Conservation (phyloP, 92 coral and sea anemone species). For the Micromussa lordhowensis region DNA sequence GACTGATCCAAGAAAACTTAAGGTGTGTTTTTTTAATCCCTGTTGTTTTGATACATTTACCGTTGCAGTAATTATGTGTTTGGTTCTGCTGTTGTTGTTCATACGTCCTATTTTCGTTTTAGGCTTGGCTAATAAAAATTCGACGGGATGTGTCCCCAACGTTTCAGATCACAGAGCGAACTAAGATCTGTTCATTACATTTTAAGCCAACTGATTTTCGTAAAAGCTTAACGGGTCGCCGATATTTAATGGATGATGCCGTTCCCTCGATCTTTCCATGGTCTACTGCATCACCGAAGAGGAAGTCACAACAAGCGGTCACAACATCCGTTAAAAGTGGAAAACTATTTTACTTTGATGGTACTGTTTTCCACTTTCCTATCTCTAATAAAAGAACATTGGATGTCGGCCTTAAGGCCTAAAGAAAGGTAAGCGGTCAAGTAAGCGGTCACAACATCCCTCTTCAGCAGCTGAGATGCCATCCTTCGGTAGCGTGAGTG, state of each 20-base stretch:
- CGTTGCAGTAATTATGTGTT: neutral
- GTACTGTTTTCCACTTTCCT: neutral
- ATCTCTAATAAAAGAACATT: neutral
- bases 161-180: slow-evolving; percentile 35
- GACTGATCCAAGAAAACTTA: neutral
- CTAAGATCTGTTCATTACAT: no score
- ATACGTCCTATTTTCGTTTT: neutral
- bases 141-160: slow-evolving; percentile 29
- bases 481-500: slow-evolving; percentile 20
- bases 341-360: neutral
- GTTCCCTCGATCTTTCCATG: slow-evolving; percentile 56
- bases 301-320: no score
- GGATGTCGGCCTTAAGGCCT: neutral
- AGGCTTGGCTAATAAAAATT: slow-evolving; percentile 51
- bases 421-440: neutral
- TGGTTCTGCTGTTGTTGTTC: neutral
- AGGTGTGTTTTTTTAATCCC: neutral
- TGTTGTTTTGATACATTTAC: neutral
- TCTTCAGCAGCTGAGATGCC: slow-evolving; percentile 6
- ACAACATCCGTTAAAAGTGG: no score
- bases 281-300: slow-evolving; percentile 36
- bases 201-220: no score
- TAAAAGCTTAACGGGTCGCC: no score
- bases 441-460: slow-evolving; percentile 14
- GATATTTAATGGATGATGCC: slow-evolving; percentile 47